phyloP scores from a whole-genome alignment of 1,140 invertebrate species.

The Pogonognathellus flavescens region DNA sequence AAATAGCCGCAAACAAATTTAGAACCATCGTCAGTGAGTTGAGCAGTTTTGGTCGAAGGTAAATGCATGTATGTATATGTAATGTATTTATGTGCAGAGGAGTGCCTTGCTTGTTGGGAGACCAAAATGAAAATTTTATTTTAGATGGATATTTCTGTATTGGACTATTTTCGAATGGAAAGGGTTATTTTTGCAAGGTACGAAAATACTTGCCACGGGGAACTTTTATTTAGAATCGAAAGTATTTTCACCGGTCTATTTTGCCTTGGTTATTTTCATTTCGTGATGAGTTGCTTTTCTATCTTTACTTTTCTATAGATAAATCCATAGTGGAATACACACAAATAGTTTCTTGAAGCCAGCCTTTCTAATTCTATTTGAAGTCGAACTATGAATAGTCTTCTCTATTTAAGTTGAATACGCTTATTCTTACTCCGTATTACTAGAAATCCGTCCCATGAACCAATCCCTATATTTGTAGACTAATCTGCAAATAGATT shows the following conservation, averaged over 20 bases:
- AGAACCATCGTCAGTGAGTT: slow-evolving; percentile 30
- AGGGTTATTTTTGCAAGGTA: slow-evolving; percentile 57
- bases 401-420: no score
- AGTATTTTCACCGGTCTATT: slow-evolving; percentile 32
- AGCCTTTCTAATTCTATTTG: no score
- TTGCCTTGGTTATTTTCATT: slow-evolving; percentile 37
- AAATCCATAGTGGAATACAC: not conserved
- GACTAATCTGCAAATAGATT: no score
- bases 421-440: not conserved
- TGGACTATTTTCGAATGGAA: slow-evolving; percentile 58
- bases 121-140: slow-evolving; percentile 57
- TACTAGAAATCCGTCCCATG: no score
- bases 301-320: slow-evolving; percentile 47
- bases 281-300: slow-evolving; percentile 29
- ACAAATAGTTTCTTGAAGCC: slow-evolving; percentile 10
- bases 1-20: slow-evolving; percentile 40
- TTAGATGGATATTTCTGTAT: slow-evolving; percentile 52
- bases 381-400: no score
- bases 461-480: no score
- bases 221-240: slow-evolving; percentile 44
- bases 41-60: slow-evolving; percentile 21
- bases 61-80: slow-evolving; percentile 14
- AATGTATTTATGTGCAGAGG: not conserved
- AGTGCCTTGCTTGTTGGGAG: not conserved
- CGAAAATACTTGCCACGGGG: slow-evolving; percentile 27